Base-by-base conservation (phyloP, 2,888 invertebrate genomes). In the Stramonita haemastoma region DNA sequence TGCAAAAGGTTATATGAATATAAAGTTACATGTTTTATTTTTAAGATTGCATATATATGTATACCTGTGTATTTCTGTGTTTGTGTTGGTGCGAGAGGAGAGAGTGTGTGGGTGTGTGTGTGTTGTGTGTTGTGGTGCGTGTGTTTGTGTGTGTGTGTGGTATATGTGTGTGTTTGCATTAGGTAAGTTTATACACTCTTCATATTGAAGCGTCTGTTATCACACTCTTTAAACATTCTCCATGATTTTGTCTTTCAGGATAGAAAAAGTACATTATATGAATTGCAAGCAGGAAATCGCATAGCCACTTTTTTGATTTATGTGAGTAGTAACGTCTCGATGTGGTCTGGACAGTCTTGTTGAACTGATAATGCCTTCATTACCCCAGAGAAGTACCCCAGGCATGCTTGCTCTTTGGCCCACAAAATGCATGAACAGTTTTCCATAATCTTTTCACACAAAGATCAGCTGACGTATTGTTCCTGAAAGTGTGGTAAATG, bases 251-350 rank as follows among this genome's bases (percentile, higher is more conserved):
- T 91, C 57, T 91, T 91, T 60, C 92, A 93, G 93, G 90, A 88
- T 66, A 81, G 90, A 87, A 90, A 91, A 83, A 88, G 89, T 56
- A 91, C 92, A 73, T 88, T 90, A 79, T 92, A 92, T 88, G 92
- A 92, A 87, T 36, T 84, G 77, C 56, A 85, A 87, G 60, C 90
- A 60, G 88, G 88, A 85, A 91, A 91, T 77, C 91, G 91, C 73
- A 90, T 91, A 83, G 91, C 91, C 83, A 91, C 91, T 36, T 91
- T 90, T 90, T 79, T 91, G 79, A 90, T 57, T 19, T 91, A 91
- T 89, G 91, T 91, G 90, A 91, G 91, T 90, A 60, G 60, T 34
- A 17, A 81, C 34, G 11, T 36, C 81, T 36, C 22, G 19, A 81
- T 36, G 22, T 8, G 34, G 81, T 81, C 22, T 81, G 36, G 81